These are phyloP conservation scores for Drosophila lini DNA, from an alignment of 1,140 invertebrate species.

Conservation along the genomic window DNA sequence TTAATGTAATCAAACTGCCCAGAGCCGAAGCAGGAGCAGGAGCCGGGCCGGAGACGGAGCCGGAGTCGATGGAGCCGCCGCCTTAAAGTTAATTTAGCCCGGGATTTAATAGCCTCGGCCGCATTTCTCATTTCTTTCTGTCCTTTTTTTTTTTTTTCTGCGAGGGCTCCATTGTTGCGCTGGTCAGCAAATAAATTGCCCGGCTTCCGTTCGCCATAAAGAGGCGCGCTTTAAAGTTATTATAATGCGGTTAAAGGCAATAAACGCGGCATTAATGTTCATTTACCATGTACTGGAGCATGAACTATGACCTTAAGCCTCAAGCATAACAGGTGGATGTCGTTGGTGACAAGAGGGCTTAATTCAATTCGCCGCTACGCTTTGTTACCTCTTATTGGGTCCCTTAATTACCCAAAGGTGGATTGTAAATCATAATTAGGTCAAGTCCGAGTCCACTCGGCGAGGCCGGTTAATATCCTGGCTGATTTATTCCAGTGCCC, in stretches of 20 bases:
- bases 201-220: slow-evolving; percentile 70
- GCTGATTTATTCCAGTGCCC: slow-evolving; percentile 70
- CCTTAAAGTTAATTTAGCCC: slow-evolving; percentile 84
- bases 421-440: slow-evolving; percentile 45
- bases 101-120: slow-evolving; percentile 77
- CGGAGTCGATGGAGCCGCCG: slow-evolving; percentile 24
- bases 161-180: slow-evolving; percentile 58
- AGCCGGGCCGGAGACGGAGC: not conserved
- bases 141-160: slow-evolving; percentile 19
- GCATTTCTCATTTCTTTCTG: slow-evolving; percentile 77
- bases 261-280: slow-evolving; percentile 78
- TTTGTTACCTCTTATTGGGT: not conserved
- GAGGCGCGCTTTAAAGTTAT: slow-evolving; percentile 75
- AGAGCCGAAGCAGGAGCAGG: not conserved
- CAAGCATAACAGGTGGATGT: slow-evolving; percentile 42
- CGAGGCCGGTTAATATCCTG: slow-evolving; percentile 20
- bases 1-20: slow-evolving; percentile 76
- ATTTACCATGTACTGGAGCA: slow-evolving; percentile 56
- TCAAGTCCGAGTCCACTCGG: slow-evolving; percentile 15
- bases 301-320: slow-evolving; percentile 52
- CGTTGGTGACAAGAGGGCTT: slow-evolving; percentile 22
- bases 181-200: slow-evolving; percentile 74
- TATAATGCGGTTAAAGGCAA: slow-evolving; percentile 81
- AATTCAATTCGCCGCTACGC: slow-evolving; percentile 12
- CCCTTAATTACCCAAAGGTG: slow-evolving; percentile 1